Evolutionary conservation across 2,113 vertebrate species (phyloP).

Genomic region (Acrocephalus arundinaceus): DNA sequence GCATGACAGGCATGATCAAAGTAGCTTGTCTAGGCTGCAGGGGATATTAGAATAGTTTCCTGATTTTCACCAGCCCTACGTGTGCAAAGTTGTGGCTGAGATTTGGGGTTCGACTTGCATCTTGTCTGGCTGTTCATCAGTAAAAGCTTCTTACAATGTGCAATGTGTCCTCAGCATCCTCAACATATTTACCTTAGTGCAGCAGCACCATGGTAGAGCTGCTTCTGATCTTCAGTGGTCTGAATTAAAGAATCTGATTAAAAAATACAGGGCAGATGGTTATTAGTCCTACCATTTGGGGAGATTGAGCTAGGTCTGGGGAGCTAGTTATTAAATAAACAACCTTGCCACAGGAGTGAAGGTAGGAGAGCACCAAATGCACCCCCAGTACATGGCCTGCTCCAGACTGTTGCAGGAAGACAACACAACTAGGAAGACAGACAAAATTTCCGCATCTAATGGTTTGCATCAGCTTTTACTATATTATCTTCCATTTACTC

Average conservation of each 20-base stretch:
- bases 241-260: not conserved
- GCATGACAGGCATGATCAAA: not conserved
- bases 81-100: not conserved
- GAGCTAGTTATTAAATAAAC: not conserved
- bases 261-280: not conserved
- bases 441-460: not conserved
- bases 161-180: not conserved
- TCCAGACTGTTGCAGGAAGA: not conserved
- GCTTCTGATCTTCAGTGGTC: not conserved
- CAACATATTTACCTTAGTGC: not conserved
- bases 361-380: not conserved
- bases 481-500: not conserved
- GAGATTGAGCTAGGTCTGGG: not conserved
- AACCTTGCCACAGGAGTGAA: not conserved
- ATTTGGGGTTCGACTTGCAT: not conserved
- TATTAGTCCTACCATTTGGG: not conserved
- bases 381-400: not conserved
- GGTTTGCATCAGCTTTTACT: not conserved
- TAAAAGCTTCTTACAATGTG: accelerated
- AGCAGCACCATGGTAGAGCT: not conserved
- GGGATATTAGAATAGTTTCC: not conserved
- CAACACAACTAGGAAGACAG: not conserved
- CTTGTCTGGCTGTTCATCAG: not conserved
- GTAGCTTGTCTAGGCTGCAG: not conserved
- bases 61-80: not conserved